Conservation (phyloP, 2,113 vertebrate species). For the Euleptes europaea region DNA sequence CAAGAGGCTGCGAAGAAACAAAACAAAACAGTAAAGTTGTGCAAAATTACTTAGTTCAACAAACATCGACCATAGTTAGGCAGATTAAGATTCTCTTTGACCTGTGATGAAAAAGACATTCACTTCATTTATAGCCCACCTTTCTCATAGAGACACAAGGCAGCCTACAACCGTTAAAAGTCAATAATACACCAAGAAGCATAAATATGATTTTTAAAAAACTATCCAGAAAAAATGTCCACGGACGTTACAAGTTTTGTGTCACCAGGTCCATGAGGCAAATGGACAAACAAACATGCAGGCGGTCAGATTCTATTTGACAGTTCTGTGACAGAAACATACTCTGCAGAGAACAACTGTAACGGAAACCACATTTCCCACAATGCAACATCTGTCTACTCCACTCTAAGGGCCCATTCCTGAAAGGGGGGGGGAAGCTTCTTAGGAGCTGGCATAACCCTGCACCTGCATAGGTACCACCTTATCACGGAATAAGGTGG, state of each 20-base stretch:
- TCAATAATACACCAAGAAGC: too few species aligned
- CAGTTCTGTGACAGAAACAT: neutral
- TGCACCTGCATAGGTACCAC: too few species aligned
- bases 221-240: too few species aligned
- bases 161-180: too few species aligned
- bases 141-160: too few species aligned
- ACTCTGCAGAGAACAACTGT: neutral
- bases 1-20: conserved; percentile 78
- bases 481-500: too few species aligned
- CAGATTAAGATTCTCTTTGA: neutral
- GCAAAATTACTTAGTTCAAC: neutral
- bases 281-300: neutral
- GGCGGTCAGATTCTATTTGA: neutral
- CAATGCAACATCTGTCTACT: neutral
- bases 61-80: neutral
- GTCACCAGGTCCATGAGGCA: neutral
- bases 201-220: too few species aligned
- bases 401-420: neutral
- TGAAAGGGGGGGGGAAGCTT: too few species aligned
- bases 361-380: neutral
- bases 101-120: neutral
- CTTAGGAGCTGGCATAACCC: too few species aligned
- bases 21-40: conserved; percentile 30
- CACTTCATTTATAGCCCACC: too few species aligned
- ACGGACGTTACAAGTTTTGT: neutral